Evolutionary conservation across 30 jellyfish, hydroid and myxozoan genomes (phyloP), one percentile per base, ranked within the genome.

Genomic region (Cassiopea xamachana): DNA sequence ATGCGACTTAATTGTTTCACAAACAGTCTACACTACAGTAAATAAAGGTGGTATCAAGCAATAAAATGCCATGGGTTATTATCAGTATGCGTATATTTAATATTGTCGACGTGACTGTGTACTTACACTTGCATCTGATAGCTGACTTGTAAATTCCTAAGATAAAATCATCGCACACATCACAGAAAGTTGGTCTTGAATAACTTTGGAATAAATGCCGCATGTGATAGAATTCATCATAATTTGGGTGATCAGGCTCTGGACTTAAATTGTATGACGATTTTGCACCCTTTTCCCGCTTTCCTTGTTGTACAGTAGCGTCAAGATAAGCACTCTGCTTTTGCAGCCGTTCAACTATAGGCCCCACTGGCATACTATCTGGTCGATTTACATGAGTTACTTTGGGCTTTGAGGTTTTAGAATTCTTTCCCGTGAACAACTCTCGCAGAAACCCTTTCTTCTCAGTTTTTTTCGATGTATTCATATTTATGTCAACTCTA

Each of bases 141-240:
- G 97, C 96, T 60, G 95, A 96, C 43, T 96, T 81, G 92, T 94
- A 94, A 48, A 94, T 70, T 10, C 97, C 97, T 96, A 97, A 87
- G 50, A 91, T 86, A 48, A 94, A 94, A 48, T 94, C 98, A 48
- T 94, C 98, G 79, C 98, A 94, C 1, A 94, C 90, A 82, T 94
- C 98, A 73, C 98, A 94, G 94, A 94, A 94, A 3, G 98, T 94
- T 75, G 98, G 98, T 75, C 96, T 82, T 39, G 94, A 85, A 79
- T 94, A 97, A 61, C 46, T 83, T 61, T 94, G 98, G 16, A 94
- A 88, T 45, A 89, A 69, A 86, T 94, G 98, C 18, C 94, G 60
- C 64, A 46, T 88, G 70, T 79, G 83, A 12, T 49, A 19, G 49
- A 79, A 79, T 59, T 88, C 91, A 44, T 88, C 91, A 59, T 48